These are phyloP conservation scores for Dipodomys merriami DNA, from an alignment of 2,113 vertebrate species.

Conservation along the genomic window DNA sequence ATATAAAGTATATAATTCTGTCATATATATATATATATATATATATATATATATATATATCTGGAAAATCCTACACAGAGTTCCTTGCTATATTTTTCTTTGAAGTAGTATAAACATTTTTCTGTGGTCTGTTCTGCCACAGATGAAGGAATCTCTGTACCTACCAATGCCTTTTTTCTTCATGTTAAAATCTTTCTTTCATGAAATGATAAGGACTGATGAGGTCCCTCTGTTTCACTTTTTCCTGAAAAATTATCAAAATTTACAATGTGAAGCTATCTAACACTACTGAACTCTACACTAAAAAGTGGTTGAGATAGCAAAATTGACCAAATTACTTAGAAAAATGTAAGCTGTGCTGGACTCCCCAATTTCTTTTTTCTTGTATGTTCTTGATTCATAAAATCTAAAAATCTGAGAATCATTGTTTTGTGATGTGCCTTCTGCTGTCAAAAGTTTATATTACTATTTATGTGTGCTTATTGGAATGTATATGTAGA, in stretches of 20 bases:
- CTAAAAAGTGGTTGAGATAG: neutral
- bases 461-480: neutral
- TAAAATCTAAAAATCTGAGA: slow-evolving; percentile 35
- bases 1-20: too few relatives aligned
- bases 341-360: slow-evolving; percentile 20
- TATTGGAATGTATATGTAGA: neutral
- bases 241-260: neutral
- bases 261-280: neutral
- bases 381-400: slow-evolving; percentile 28
- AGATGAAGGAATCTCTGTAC: neutral
- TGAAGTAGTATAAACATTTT: neutral
- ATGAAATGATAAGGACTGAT: neutral
- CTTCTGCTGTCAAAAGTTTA: neutral
- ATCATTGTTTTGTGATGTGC: neutral
- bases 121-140: neutral
- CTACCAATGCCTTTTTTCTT: neutral
- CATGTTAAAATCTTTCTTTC: neutral
- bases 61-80: neutral
- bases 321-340: slow-evolving; percentile 28
- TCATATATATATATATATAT: too few relatives aligned
- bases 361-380: neutral
- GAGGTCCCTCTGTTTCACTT: neutral
- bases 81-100: neutral
- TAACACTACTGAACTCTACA: neutral
- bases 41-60: neutral